Base-by-base conservation (phyloP, 2,888 invertebrate genomes). In the Oligia latruncula region DNA sequence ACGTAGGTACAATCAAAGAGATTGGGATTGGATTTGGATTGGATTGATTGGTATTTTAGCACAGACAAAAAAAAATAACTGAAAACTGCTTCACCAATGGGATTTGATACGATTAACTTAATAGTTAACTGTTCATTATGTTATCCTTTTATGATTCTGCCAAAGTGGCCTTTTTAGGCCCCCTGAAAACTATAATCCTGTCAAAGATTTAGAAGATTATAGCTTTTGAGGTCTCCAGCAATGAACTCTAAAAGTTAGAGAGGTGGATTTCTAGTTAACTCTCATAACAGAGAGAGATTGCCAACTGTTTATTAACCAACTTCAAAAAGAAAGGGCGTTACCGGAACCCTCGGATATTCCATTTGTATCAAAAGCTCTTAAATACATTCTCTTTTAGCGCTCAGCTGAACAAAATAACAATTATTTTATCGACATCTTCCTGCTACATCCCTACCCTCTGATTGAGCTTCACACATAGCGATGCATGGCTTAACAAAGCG, bases 401-500 rank as follows among this genome's bases (percentile, higher is more conserved):
- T 40, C 40, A 40, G 5, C 23, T 11, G 65, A 20, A 20, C 29
- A n/a, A 65, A 43, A 8, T 8, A 52, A 1, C 9, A 15, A 17
- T 3, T 17, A 20, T 23, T 13, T 15, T 67, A 71, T 81, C 81
- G 84, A 87, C 20, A 71, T 15, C 1, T 4, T 15, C n/a, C 6
- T 3, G 8, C 4, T 11, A 11, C 88, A 71, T 75, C 88, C 55
- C 71, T 88, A n/a, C 6, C 35, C 52, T 74, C 71, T 80, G 81
- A 87, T 80, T 85, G 77, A 84, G 78, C 89, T 81, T 87, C 81
- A 83, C 83, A 87, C 84, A 85, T 85, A 86, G 74, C 86, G 78
- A 82, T 40, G 72, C 87, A 70, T 73, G 80, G 65, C 71, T 89
- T 88, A 90, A 88, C 88, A 88, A 90, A 88, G 88, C 87, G 82